Evolutionary conservation across 2,113 vertebrate genomes (phyloP), one percentile per base, ranked within the genome.

Genomic region (Grammomys dolichurus): DNA sequence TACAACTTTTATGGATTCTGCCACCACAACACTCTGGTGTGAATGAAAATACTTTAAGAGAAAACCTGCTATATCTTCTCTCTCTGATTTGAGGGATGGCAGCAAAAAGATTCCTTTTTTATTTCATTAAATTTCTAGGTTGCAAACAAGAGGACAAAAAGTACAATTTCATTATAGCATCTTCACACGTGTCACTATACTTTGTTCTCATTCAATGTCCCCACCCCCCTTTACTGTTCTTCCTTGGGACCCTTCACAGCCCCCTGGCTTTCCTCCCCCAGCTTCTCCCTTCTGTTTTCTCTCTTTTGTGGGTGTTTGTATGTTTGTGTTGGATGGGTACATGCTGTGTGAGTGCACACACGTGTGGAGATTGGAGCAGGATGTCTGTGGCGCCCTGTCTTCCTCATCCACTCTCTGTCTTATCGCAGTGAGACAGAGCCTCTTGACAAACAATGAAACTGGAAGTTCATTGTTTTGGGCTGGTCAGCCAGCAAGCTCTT

Each of bases 1-100:
- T 78, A 56, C 77, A 70, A 78, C 7, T 48, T 93, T 54, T 85
- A 67, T 91, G 46, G 33, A 89, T 91, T 89, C 93, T 85, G 77
- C 77, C 77, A 58, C 28, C 54, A 86, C 28, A 73, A 94, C 56
- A 72, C 73, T 54, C 51, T 78, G 70, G 77, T 54, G 51, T 51
- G 51, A 86, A 92, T 78, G n/a, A 80, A 80, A 78, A 22, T 78
- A 73, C 63, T 93, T 77, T 58, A 48, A 77, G 70, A 60, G 91
- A 72, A 73, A 89, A 13, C 20, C 51, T 28, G 60, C 51, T n/a
- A 22, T 9, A 40, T 77, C 51, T 58, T 63, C 90, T 82, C 67
- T 51, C 36, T 73, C 20, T 87, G 46, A 87, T 36, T 40, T 67
- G 26, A 93, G 82, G 24, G 17, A 82, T 51, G 73, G n/a, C 43